Evolutionary conservation across 2,888 invertebrate genomes (phyloP), one percentile per base, ranked within the genome.

Genomic region (Periphyllus acericola): DNA sequence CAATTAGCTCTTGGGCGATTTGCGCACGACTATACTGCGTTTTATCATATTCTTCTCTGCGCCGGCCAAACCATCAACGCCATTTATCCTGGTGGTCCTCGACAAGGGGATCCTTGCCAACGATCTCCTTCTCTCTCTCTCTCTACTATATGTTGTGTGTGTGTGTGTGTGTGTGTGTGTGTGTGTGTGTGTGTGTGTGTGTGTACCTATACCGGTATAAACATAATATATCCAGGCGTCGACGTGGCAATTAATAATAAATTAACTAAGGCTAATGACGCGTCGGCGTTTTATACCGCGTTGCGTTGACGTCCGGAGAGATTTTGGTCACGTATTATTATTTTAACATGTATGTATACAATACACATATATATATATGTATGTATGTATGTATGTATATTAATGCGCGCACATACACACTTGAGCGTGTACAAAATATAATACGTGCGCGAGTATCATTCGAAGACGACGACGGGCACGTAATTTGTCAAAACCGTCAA

Each of bases 401-500:
- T 46, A 14, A 46, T 46, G 46, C 14, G 46, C 14, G 60, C 25
- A 21, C 25, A 21, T 60, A 60, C 60, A 25, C 25, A 25, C 60
- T 21, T 60, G 6, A 60, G 19, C 19, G 60, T 46, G 29, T n/a
- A 78, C 29, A 52, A 75, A 25, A 75, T 11, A 36, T 29, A 29
- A 75, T 36, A 75, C 40, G 36, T 66, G 55, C 25, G 19, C 9
- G 66, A 29, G 36, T 80, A 81, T 32, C 32, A 17, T 66, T 75
- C 40, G 84, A 29, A 66, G 84, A 4, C 55, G 55, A 32, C 66
- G 75, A 75, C 60, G 68, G 29, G 68, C 14, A 21, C 1, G 29
- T 71, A 40, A 85, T 85, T 85, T 85, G 78, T 85, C 85, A 85
- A 79, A 85, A 68, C 85, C 71, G 71, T 85, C 79, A 46, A 71